Percentiles rank a stretch among this genome's conserved stretches.
phyloP scores from a whole-genome alignment of 2,888 invertebrate genomes.

The Odiellus spinosus region DNA sequence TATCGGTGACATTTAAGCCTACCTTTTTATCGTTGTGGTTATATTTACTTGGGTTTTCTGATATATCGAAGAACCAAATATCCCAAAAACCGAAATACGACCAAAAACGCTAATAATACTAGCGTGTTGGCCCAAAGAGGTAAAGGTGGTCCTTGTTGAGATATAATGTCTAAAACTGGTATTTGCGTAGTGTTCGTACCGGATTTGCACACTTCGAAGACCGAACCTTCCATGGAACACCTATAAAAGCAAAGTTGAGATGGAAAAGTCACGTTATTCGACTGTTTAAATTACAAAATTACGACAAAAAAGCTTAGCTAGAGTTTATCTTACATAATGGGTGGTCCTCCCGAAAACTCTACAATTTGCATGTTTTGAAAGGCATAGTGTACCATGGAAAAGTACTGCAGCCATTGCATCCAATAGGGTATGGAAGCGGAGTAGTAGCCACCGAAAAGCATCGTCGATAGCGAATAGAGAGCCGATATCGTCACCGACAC shows the following conservation, averaged over 20 bases:
- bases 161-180: constrained; percentile 47
- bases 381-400: constrained; percentile 61
- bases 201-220: constrained; percentile 42
- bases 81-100: constrained; percentile 52
- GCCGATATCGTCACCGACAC: constrained; percentile 60
- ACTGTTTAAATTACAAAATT: too few species aligned
- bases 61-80: constrained; percentile 49
- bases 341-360: constrained; percentile 52
- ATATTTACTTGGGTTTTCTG: constrained; percentile 19
- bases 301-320: too few species aligned
- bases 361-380: constrained; percentile 65
- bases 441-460: constrained; percentile 57
- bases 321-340: constrained; percentile 52
- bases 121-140: constrained; percentile 58
- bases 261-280: too few species aligned
- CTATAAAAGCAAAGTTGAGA: constrained; percentile 31
- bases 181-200: constrained; percentile 36
- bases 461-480: constrained; percentile 55
- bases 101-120: constrained; percentile 49
- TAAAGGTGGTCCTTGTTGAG: constrained; percentile 41
- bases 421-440: constrained; percentile 55
- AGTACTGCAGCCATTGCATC: constrained; percentile 55
- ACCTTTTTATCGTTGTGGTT: too few species aligned
- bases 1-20: too few species aligned
- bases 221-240: constrained; percentile 45